Percentiles rank a stretch among this genome's conserved stretches.
These are phyloP conservation scores for Setophaga kirtlandii DNA, from an alignment of 2,113 vertebrate species.

Conservation along the genomic window DNA sequence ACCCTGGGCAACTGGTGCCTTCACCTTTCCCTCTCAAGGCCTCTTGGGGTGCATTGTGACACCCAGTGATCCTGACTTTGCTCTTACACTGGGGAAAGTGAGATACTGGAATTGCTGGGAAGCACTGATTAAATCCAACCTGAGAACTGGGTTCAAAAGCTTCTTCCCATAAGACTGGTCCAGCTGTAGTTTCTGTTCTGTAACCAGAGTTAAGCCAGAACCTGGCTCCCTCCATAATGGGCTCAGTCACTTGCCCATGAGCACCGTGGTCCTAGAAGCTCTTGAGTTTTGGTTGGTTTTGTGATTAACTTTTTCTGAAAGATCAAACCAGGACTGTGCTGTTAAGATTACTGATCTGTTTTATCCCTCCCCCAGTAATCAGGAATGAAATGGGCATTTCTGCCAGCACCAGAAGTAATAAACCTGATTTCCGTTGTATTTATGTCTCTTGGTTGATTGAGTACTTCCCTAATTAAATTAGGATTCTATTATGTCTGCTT, in stretches of 20 bases:
- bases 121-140: neutral
- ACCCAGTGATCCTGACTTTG: neutral
- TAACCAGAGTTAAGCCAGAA: neutral
- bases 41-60: neutral
- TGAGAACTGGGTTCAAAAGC: neutral
- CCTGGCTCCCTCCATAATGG: neutral
- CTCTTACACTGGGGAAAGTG: fast-evolving
- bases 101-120: fast-evolving
- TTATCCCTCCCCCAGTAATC: neutral
- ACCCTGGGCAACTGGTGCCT: neutral
- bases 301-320: neutral
- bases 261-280: fast-evolving
- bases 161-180: neutral
- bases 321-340: neutral
- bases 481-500: constrained; percentile 48
- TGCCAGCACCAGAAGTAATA: constrained; percentile 49
- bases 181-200: neutral
- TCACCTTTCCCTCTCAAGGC: neutral
- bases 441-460: constrained; percentile 52
- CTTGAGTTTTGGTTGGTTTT: neutral
- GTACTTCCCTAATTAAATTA: constrained; percentile 58
- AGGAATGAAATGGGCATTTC: neutral
- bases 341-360: neutral
- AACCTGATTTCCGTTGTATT: constrained; percentile 53
- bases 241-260: neutral